These are phyloP conservation scores for Tautogolabrus adspersus DNA, from an alignment of 2,113 vertebrate genomes.

Conservation along the genomic window DNA sequence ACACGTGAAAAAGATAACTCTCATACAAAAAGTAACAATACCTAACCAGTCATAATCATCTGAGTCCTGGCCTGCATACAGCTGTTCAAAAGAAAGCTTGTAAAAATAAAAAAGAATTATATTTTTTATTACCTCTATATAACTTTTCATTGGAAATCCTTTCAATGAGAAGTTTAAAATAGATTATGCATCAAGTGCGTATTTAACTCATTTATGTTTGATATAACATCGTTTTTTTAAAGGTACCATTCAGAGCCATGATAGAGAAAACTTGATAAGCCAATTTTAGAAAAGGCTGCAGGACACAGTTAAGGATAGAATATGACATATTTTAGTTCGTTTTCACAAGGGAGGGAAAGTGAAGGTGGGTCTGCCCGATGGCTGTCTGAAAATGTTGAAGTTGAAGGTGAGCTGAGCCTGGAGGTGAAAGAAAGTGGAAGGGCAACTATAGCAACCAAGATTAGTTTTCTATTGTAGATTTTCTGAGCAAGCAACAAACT, in stretches of 20 bases:
- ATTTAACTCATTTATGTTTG: no score
- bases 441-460: no score
- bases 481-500: slow-evolving; percentile 26
- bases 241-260: background rate
- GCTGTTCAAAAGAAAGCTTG: slow-evolving; percentile 16
- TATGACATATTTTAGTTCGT: slow-evolving; percentile 15
- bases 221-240: background rate
- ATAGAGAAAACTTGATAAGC: background rate
- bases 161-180: background rate
- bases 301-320: background rate
- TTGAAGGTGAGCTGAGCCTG: background rate
- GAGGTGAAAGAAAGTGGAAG: no score
- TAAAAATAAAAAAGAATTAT: slow-evolving; percentile 2
- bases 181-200: background rate
- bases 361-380: slow-evolving; percentile 1
- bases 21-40: slow-evolving; percentile 14
- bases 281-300: background rate
- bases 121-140: background rate
- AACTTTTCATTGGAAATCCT: no score
- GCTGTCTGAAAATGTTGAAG: slow-evolving; percentile 23
- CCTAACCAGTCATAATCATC: slow-evolving; percentile 26
- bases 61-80: slow-evolving; percentile 1
- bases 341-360: slow-evolving; percentile 1
- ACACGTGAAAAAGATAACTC: slow-evolving; percentile 41
- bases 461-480: background rate